A percentile compares a stretch with the other conserved stretches of the same genome.
phyloP scores from a whole-genome alignment of 2,888 invertebrate genomes.

The Xanthorhoe designata region DNA sequence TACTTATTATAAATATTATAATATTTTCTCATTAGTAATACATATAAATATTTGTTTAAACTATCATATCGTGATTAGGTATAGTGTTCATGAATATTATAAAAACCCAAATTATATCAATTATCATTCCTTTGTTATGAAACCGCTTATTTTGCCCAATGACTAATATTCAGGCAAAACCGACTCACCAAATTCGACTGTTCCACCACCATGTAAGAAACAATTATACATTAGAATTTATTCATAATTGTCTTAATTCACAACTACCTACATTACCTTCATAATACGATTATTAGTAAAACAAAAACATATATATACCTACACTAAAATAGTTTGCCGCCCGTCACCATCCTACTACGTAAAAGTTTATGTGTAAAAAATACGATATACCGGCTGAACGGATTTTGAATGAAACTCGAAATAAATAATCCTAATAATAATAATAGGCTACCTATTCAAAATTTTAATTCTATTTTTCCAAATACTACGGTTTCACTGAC shows the following conservation, averaged over 20 bases:
- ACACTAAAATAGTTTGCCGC: too few species aligned
- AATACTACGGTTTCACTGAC: too few species aligned
- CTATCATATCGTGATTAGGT: background rate
- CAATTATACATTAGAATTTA: slow-evolving; percentile 45
- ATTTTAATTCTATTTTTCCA: too few species aligned
- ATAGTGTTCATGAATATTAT: slow-evolving; percentile 17
- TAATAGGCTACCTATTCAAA: too few species aligned
- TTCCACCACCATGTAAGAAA: slow-evolving; percentile 84
- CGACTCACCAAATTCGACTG: slow-evolving; percentile 75
- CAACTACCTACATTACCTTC: background rate
- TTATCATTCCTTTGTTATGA: slow-evolving; percentile 29
- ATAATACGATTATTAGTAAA: background rate
- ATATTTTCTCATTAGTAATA: background rate
- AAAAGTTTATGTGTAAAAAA: too few species aligned
- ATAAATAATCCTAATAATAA: too few species aligned
- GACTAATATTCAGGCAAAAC: slow-evolving; percentile 58
- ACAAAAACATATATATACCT: background rate
- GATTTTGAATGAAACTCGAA: too few species aligned
- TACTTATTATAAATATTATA: too few species aligned
- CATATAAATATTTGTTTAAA: background rate
- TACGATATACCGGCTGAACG: too few species aligned
- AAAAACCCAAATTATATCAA: slow-evolving; percentile 4
- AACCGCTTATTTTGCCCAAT: slow-evolving; percentile 55
- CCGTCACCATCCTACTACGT: too few species aligned
- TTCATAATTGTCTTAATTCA: slow-evolving; percentile 10